Conservation (phyloP, 2,797 vertebrate genomes). For the Chromobotia macracanthus region DNA sequence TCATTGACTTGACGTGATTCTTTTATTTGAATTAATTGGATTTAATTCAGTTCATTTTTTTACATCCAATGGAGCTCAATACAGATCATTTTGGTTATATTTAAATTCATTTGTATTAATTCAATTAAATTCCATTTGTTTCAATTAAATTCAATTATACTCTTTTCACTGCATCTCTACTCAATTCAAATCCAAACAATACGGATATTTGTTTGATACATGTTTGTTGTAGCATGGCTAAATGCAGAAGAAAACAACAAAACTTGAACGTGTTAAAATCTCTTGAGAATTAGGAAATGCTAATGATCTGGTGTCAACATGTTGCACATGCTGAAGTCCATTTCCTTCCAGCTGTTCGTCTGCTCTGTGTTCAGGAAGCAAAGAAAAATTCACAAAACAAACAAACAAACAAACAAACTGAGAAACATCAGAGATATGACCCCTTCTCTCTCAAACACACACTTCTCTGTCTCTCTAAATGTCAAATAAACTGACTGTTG, state of each 20-base stretch:
- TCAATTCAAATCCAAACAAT: background rate
- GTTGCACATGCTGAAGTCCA: background rate
- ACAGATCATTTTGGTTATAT: background rate
- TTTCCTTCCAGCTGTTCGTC: background rate
- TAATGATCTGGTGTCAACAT: background rate
- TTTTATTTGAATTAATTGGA: background rate
- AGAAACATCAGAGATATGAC: conserved; percentile 13
- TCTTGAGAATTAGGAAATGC: background rate
- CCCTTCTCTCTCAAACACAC: background rate
- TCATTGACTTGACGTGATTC: background rate
- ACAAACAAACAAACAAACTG: background rate
- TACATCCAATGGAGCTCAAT: background rate
- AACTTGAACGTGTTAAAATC: conserved; percentile 1
- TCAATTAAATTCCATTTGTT: background rate
- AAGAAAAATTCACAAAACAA: conserved; percentile 4
- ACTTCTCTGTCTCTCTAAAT: background rate
- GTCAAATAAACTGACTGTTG: conserved; percentile 6
- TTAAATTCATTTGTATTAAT: background rate
- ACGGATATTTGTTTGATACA: background rate
- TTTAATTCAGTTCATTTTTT: background rate
- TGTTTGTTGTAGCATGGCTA: background rate
- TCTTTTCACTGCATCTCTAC: background rate
- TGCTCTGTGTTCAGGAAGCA: background rate
- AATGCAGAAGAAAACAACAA: background rate
- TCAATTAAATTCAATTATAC: no score